A percentile compares a stretch with the other conserved stretches of the same genome.
These are phyloP conservation scores for Samia ricini DNA, from an alignment of 1,140 invertebrate species.

Conservation along the genomic window DNA sequence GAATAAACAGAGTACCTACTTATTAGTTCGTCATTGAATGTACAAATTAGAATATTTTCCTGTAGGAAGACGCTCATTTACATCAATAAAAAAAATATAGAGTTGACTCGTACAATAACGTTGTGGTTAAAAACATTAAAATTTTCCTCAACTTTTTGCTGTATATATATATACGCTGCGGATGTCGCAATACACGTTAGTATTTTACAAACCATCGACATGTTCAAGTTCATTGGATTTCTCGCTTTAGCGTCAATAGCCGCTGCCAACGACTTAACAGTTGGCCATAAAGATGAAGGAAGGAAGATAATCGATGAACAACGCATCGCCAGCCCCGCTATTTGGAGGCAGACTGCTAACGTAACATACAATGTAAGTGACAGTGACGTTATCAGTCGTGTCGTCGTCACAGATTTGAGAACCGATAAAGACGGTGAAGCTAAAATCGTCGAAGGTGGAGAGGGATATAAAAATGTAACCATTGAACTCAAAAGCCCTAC, in stretches of 20 bases:
- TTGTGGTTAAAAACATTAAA: slow-evolving; percentile 9
- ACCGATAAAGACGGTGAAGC: slow-evolving; percentile 58
- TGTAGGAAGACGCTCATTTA: slow-evolving; percentile 54
- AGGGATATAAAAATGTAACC: slow-evolving; percentile 51
- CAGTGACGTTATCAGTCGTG: slow-evolving; percentile 47
- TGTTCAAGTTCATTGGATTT: slow-evolving; percentile 41
- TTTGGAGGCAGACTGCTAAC: slow-evolving; percentile 56
- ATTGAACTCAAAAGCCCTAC: slow-evolving; percentile 63
- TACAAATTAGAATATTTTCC: slow-evolving; percentile 52
- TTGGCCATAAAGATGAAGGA: slow-evolving; percentile 35
- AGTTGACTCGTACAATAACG: slow-evolving; percentile 1
- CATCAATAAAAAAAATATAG: slow-evolving; percentile 43
- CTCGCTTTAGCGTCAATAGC: slow-evolving; percentile 33
- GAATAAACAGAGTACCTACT: slow-evolving; percentile 1
- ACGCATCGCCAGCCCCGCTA: slow-evolving; percentile 48
- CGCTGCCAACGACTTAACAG: slow-evolving; percentile 37
- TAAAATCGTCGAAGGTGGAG: slow-evolving; percentile 51
- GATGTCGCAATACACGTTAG: neutral
- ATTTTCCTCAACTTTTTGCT: slow-evolving; percentile 34
- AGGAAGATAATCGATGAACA: slow-evolving; percentile 49
- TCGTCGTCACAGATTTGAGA: slow-evolving; percentile 52
- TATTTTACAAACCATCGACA: slow-evolving; percentile 34
- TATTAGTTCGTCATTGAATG: slow-evolving; percentile 54
- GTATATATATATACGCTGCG: slow-evolving; percentile 37
- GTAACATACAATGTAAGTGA: slow-evolving; percentile 47